Evolutionary conservation across 2,113 vertebrate species (phyloP).

Genomic region (Platysteira castanea): DNA sequence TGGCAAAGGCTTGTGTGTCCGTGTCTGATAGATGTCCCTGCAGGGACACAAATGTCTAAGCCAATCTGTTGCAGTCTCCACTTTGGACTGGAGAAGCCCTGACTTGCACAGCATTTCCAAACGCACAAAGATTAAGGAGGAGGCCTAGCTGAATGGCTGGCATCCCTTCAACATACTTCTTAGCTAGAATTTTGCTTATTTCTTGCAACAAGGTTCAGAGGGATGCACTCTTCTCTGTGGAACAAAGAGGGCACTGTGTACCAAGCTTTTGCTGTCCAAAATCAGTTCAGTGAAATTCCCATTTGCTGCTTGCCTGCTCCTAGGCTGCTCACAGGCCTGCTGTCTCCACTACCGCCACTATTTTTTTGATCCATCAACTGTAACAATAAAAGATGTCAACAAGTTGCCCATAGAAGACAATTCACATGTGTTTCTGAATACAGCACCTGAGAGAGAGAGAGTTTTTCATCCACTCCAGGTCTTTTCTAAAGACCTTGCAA

Average conservation of each 20-base stretch:
- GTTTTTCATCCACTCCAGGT: not conserved
- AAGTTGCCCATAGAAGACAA: not conserved
- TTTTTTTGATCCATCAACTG: not conserved
- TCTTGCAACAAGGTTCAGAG: not conserved
- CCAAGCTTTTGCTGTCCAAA: constrained; percentile 18
- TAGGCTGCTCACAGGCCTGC: not conserved
- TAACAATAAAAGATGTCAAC: not conserved
- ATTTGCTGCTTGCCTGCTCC: not conserved
- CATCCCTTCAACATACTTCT: not conserved
- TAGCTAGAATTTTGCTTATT: not conserved
- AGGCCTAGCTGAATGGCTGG: not conserved
- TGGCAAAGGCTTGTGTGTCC: not conserved
- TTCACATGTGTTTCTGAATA: not conserved
- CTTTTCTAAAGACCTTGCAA: not conserved
- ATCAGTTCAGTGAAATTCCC: not conserved
- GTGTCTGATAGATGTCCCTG: not conserved
- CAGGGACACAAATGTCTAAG: not conserved
- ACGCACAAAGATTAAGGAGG: not conserved
- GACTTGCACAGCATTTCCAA: constrained; percentile 21
- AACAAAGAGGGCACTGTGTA: constrained; percentile 65
- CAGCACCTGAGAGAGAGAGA: not conserved
- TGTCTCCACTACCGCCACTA: not conserved
- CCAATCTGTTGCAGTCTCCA: not conserved
- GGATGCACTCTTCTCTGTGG: constrained; percentile 17
- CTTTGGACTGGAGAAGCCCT: not conserved